A percentile compares a stretch with the other conserved stretches of the same genome.
phyloP scores from a whole-genome alignment of 2,888 invertebrate species.

The Dryadula phaetusa region DNA sequence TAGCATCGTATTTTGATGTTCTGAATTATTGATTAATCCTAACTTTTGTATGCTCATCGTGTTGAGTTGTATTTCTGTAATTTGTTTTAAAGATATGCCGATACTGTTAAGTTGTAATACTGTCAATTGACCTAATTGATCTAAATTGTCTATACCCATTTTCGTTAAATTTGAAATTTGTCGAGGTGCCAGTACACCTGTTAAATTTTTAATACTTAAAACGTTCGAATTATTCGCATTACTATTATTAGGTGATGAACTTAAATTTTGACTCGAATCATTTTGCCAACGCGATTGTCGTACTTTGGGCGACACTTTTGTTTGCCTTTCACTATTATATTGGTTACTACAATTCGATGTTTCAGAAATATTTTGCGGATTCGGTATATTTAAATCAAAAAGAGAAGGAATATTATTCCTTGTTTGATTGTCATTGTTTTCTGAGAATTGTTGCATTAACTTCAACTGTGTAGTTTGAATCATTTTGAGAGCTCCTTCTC shows the following conservation, averaged over 20 bases:
- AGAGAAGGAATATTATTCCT: slow-evolving; percentile 71
- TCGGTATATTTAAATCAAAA: slow-evolving; percentile 77
- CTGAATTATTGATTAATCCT: slow-evolving; percentile 72
- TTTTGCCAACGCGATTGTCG: slow-evolving; percentile 82
- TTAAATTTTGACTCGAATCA: slow-evolving; percentile 65
- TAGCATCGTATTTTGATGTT: slow-evolving; percentile 60
- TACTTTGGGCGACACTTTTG: slow-evolving; percentile 75
- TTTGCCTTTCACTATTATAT: slow-evolving; percentile 68
- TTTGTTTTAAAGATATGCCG: slow-evolving; percentile 85
- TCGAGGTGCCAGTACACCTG: slow-evolving; percentile 81
- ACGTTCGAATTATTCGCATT: slow-evolving; percentile 65
- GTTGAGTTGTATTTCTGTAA: slow-evolving; percentile 86
- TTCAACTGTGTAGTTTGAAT: slow-evolving; percentile 76
- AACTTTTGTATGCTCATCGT: slow-evolving; percentile 84
- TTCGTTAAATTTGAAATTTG: slow-evolving; percentile 85
- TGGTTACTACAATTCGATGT: slow-evolving; percentile 58
- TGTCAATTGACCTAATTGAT: slow-evolving; percentile 85
- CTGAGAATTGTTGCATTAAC: slow-evolving; percentile 74
- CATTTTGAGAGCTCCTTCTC: slow-evolving; percentile 89
- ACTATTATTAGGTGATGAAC: slow-evolving; percentile 62
- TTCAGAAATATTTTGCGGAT: slow-evolving; percentile 64
- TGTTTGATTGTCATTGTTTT: slow-evolving; percentile 63
- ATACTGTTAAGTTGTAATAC: slow-evolving; percentile 85
- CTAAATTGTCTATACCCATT: slow-evolving; percentile 85
- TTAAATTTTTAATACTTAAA: slow-evolving; percentile 84